Evolutionary conservation across 2,797 vertebrate genomes (phyloP), one percentile per base, ranked within the genome.

Genomic region (Garrulus glandarius): DNA sequence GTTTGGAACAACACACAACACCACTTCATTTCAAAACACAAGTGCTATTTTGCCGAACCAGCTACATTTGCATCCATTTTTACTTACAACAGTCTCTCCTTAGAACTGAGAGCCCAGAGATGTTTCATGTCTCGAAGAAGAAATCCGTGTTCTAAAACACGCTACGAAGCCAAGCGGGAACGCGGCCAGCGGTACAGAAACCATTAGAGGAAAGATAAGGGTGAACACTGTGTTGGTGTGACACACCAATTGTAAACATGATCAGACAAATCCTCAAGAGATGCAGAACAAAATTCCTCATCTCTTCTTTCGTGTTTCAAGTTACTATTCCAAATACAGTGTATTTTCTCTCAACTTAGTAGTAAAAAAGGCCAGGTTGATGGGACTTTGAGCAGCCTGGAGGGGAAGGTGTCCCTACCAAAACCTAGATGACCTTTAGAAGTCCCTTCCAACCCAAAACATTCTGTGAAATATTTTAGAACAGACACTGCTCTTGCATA

Each of bases 1-100:
- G 36, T 72, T 67, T 65, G n/a, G 84, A 91, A 41, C 29, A 9
- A 32, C 23, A 34, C 44, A 76, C 57, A 79, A 79, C 4, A 5
- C 41, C 5, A 9, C 64, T 89, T 67, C 43, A 13, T 68, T 86
- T 75, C 68, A 49, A 85, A 89, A 78, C 75, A 78, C 64, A 87
- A 86, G 78, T 17, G 34, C 32, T 60, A 11, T 49, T 94, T 84
- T 84, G 27, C 80, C 91, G 75, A 91, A 86, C n/a, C 41, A 88
- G 43, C 43, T 69, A 76, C 70, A 59, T 61, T 87, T 89, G 49
- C 75, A 87, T 63, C 68, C 50, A 1, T 57, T 92, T 82, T 83
- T 53, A 56, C 53, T 57, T 72, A 79, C 68, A 92, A 46, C 44
- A 36, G 3, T 36, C 32, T 63, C 67, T 43, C 50, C 63, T 92